Base-by-base conservation (phyloP, 2,888 invertebrate genomes). In the Drosophila pseudotalamancana region DNA sequence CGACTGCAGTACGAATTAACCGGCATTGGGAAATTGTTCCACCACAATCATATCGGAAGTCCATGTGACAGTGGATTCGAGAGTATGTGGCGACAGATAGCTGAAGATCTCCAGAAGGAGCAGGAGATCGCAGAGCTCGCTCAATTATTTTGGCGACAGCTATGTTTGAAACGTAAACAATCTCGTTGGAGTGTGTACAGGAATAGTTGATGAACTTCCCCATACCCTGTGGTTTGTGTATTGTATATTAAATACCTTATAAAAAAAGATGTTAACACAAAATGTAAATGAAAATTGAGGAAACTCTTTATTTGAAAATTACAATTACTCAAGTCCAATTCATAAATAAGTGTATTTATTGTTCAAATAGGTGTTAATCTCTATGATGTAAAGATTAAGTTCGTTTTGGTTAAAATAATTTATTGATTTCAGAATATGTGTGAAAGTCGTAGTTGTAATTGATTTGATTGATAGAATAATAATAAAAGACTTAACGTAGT, bases 321-420 rank as follows among this genome's bases (percentile, higher is more conserved):
- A 40, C 49, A 54, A 50, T 25, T 40, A 35, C 27, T 43, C 35
- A 40, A 34, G 37, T 45, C 57, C 50, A 71, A 46, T 48, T 72
- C 55, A 72, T 72, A 76, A 76, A 70, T 75, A 70, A 57, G 16
- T 54, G 70, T 50, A 50, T 53, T 56, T n/a, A n/a, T 69, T 70
- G 72, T 56, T 40, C 67, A 57, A 43, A 50, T 54, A 53, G 46
- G 34, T 67, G 40, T 29, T 53, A 60, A 57, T 46, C 35, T 53
- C 31, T 65, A 35, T 40, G 57, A 61, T 48, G 29, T 83, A 71
- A 85, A 78, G 66, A 78, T 62, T 59, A 66, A 51, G 56, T 56
- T 82, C 61, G 55, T 56, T 79, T 83, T 76, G 76, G 77, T 87
- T 77, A 88, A 86, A 88, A 88, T 84, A 84, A 84, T 86, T 84